Percentiles rank a stretch among this genome's conserved stretches.
phyloP scores from a whole-genome alignment of 2,797 vertebrate genomes.

The Oreochromis grahami region DNA sequence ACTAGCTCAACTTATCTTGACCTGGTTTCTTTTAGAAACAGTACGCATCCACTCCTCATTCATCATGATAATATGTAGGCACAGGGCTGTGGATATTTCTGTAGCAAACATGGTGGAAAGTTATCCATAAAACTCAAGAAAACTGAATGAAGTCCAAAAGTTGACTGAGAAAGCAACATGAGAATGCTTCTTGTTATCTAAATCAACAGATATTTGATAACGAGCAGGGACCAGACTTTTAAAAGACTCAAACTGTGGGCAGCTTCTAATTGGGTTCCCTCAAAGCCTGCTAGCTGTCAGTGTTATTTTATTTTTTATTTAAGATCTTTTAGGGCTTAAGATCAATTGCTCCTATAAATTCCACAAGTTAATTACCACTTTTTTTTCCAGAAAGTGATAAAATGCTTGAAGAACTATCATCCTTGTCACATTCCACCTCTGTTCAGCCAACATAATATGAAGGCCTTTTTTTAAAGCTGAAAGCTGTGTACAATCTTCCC shows the following conservation, averaged over 20 bases:
- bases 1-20: not conserved
- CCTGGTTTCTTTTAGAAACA: constrained; percentile 5
- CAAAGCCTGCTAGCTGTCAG: not conserved
- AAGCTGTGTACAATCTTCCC: not conserved
- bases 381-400: not conserved
- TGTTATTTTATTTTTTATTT: not conserved
- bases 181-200: not conserved
- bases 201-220: not conserved
- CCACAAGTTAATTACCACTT: not conserved
- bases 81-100: not conserved
- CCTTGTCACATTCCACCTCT: accelerated
- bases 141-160: not conserved
- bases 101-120: not conserved
- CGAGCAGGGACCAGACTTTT: not conserved
- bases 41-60: not conserved
- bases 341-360: not conserved
- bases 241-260: not conserved
- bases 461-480: not conserved
- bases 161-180: accelerated
- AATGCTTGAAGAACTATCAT: not conserved
- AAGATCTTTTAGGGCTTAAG: not conserved
- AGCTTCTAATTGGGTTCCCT: not conserved
- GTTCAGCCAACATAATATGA: not conserved
- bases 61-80: not conserved
- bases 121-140: not conserved